A percentile compares a stretch with the other conserved stretches of the same genome.
These are phyloP conservation scores for Dendroctonus ponderosae DNA, from an alignment of 1,140 invertebrate genomes.

Conservation along the genomic window DNA sequence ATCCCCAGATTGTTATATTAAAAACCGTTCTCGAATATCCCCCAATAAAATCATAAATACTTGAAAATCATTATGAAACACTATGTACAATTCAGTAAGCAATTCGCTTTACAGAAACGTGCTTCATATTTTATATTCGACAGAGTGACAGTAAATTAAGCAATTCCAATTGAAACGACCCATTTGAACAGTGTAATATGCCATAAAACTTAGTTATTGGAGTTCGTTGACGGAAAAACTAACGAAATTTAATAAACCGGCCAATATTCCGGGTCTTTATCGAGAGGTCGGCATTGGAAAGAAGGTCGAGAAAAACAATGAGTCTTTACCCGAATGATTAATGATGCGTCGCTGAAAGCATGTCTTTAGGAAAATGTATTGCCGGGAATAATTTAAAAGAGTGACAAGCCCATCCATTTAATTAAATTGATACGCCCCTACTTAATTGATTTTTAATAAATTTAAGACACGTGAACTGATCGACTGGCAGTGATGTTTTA, in stretches of 20 bases:
- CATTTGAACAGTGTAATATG: too few relatives aligned
- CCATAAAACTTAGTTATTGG: too few relatives aligned
- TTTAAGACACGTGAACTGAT: background rate
- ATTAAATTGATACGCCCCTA: conserved; percentile 20
- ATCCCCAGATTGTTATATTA: too few relatives aligned
- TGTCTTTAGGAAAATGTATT: conserved; percentile 33
- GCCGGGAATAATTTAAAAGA: conserved; percentile 26
- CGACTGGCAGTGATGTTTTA: too few relatives aligned
- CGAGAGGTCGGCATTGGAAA: conserved; percentile 18
- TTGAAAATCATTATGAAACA: too few relatives aligned
- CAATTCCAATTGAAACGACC: too few relatives aligned
- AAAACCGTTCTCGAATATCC: too few relatives aligned
- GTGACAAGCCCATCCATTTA: conserved; percentile 29
- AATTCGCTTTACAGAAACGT: too few relatives aligned
- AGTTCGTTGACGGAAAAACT: conserved; percentile 5
- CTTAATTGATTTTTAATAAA: conserved; percentile 26
- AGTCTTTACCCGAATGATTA: conserved; percentile 29
- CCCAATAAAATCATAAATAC: too few relatives aligned
- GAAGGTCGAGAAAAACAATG: conserved; percentile 30
- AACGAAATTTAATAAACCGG: conserved; percentile 20
- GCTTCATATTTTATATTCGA: too few relatives aligned
- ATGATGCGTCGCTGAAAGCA: conserved; percentile 24
- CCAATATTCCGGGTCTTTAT: conserved; percentile 21
- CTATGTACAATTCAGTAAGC: too few relatives aligned
- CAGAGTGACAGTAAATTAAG: too few relatives aligned